Percentiles rank a stretch among this genome's conserved stretches.
Conservation (phyloP, 2,888 invertebrate species). For the Papilio protenor region DNA sequence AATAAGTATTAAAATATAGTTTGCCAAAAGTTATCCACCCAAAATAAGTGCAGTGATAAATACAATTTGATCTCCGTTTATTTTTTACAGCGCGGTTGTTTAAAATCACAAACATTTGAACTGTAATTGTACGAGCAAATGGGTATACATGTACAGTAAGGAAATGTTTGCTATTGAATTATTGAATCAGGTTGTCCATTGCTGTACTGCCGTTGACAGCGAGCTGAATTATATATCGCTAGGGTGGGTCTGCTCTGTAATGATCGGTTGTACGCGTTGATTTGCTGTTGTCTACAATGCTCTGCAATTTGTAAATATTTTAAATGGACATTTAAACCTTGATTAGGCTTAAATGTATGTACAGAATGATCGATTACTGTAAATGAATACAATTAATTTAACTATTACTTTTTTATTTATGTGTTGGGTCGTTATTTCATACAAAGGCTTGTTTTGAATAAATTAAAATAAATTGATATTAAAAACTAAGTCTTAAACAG, state of each 20-base stretch:
- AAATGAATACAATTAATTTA: neutral
- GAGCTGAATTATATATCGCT: conserved; percentile 49
- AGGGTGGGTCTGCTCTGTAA: conserved; percentile 36
- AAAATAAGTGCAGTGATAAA: neutral
- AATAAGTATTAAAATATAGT: no score
- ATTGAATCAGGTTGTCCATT: conserved; percentile 47
- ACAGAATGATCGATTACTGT: neutral
- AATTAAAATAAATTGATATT: no score
- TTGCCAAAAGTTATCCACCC: no score
- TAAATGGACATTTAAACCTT: conserved; percentile 22
- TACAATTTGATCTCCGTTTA: neutral
- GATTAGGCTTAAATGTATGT: conserved; percentile 1
- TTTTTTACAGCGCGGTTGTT: neutral
- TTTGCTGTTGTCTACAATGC: neutral
- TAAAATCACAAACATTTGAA: conserved; percentile 13
- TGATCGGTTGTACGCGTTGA: conserved; percentile 36
- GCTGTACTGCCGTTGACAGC: conserved; percentile 45
- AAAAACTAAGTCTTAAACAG: no score
- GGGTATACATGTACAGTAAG: conserved; percentile 26
- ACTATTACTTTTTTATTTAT: neutral
- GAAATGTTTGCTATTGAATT: conserved; percentile 49
- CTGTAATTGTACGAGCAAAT: conserved; percentile 26
- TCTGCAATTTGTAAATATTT: conserved; percentile 19
- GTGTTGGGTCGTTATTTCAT: no score
- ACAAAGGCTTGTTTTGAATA: no score